Percentiles rank a stretch among this genome's conserved stretches.
These are phyloP conservation scores for Pyrrhia umbra DNA, from an alignment of 2,888 invertebrate species.

Conservation along the genomic window DNA sequence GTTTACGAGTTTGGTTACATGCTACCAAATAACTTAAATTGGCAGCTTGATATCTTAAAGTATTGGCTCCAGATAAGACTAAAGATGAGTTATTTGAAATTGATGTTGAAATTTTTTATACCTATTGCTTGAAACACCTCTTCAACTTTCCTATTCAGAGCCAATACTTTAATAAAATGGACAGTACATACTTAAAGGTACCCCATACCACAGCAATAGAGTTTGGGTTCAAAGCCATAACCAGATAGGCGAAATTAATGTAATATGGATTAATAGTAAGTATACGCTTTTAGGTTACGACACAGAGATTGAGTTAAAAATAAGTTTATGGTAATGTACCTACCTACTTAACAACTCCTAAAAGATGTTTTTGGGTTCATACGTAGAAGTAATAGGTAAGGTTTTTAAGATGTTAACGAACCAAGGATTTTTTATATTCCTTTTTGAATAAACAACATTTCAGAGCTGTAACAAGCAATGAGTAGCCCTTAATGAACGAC, in stretches of 20 bases:
- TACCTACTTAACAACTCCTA: slow-evolving; percentile 45
- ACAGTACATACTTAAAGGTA: slow-evolving; percentile 22
- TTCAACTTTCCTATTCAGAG: background rate
- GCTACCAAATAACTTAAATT: slow-evolving; percentile 2
- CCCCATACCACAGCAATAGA: slow-evolving; percentile 56
- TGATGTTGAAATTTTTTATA: background rate
- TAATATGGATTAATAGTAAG: slow-evolving; percentile 45
- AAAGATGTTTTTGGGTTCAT: background rate
- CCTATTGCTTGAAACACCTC: background rate
- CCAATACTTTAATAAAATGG: slow-evolving; percentile 16
- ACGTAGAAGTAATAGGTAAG: background rate
- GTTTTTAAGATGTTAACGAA: slow-evolving; percentile 1
- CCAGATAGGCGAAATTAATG: slow-evolving; percentile 34
- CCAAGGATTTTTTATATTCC: slow-evolving; percentile 2
- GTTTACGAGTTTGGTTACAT: slow-evolving; percentile 19
- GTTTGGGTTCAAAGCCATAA: slow-evolving; percentile 56
- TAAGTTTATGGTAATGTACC: slow-evolving; percentile 36
- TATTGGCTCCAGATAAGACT: slow-evolving; percentile 18
- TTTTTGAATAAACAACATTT: background rate
- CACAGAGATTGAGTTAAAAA: slow-evolving; percentile 26
- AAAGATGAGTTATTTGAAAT: background rate
- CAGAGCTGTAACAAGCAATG: background rate
- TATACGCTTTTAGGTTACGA: slow-evolving; percentile 27
- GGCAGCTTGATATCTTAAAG: slow-evolving; percentile 13
- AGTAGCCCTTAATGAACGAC: background rate